A percentile compares a stretch with the other conserved stretches of the same genome.
phyloP scores from a whole-genome alignment of 2,888 invertebrate genomes.

The Lepeophtheirus nordmannii region DNA sequence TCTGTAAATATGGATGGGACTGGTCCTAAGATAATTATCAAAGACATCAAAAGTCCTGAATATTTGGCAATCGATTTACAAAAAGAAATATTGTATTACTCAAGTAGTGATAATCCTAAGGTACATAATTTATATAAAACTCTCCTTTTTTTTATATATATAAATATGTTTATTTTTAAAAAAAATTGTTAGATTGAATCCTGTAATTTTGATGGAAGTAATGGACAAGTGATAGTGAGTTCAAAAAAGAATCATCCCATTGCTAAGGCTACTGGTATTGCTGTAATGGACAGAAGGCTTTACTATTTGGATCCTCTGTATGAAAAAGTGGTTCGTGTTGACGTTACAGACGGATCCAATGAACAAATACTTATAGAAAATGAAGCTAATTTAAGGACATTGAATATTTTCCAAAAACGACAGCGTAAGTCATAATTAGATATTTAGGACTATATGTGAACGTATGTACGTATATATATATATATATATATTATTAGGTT shows the following conservation, averaged over 20 bases:
- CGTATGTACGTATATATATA: neutral
- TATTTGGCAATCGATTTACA: conserved; percentile 64
- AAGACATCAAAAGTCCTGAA: conserved; percentile 55
- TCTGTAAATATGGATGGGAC: conserved; percentile 83
- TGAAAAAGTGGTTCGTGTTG: conserved; percentile 72
- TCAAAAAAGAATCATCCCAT: conserved; percentile 47
- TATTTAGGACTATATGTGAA: conserved; percentile 12
- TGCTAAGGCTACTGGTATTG: conserved; percentile 60
- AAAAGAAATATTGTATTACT: conserved; percentile 70
- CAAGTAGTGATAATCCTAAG: conserved; percentile 55
- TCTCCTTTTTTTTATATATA: neutral
- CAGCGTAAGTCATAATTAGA: conserved; percentile 1
- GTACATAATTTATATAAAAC: conserved; percentile 35
- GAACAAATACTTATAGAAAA: conserved; percentile 60
- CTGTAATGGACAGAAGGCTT: conserved; percentile 58
- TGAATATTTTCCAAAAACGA: conserved; percentile 74
- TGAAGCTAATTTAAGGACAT: conserved; percentile 67
- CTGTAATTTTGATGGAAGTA: conserved; percentile 44
- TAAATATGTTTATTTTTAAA: neutral
- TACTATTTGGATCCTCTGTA: conserved; percentile 76
- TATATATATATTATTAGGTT: conserved; percentile 23
- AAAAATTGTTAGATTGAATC: conserved; percentile 32
- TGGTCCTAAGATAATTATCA: conserved; percentile 52
- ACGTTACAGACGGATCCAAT: conserved; percentile 61
- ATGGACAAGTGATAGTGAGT: conserved; percentile 49